Percentiles rank a stretch among this genome's conserved stretches.
Conservation (phyloP, 30 jellyfish, hydroid and myxozoan genomes). For the Pelagia noctiluca region DNA sequence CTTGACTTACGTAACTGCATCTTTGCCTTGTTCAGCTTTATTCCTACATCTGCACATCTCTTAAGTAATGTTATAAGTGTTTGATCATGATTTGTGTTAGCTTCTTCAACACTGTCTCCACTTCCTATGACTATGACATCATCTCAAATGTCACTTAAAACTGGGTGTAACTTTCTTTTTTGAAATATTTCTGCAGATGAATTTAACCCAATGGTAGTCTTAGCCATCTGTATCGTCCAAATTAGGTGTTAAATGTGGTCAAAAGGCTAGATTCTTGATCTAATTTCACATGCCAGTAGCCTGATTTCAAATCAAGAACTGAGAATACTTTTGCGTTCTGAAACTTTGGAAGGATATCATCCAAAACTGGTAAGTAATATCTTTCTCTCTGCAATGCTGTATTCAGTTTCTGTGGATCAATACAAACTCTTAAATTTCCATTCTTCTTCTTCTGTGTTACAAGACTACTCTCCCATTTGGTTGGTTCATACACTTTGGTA, state of each 20-base stretch:
- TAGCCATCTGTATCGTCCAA: conserved; percentile 69
- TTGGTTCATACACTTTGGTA: conserved; percentile 54
- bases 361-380: conserved; percentile 55
- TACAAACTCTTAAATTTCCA: conserved; percentile 59
- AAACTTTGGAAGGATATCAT: conserved; percentile 58
- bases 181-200: conserved; percentile 53
- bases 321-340: conserved; percentile 66
- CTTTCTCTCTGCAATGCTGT: conserved; percentile 52
- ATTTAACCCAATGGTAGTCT: conserved; percentile 49
- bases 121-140: conserved; percentile 38
- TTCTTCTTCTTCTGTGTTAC: conserved; percentile 42
- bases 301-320: conserved; percentile 58
- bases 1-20: conserved; percentile 44
- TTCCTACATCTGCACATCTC: conserved; percentile 41
- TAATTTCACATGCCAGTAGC: conserved; percentile 63
- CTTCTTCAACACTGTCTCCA: conserved; percentile 25
- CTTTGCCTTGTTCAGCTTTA: conserved; percentile 57
- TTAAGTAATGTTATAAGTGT: conserved; percentile 27
- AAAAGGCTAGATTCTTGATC: conserved; percentile 52
- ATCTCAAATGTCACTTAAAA: conserved; percentile 6
- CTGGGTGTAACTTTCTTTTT: conserved; percentile 39
- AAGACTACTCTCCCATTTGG: conserved; percentile 51
- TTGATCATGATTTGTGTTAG: conserved; percentile 41
- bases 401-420: conserved; percentile 60
- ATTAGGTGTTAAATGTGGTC: conserved; percentile 52